Conservation (phyloP, 23 tunicate species). For the Halocynthia roretzi region DNA sequence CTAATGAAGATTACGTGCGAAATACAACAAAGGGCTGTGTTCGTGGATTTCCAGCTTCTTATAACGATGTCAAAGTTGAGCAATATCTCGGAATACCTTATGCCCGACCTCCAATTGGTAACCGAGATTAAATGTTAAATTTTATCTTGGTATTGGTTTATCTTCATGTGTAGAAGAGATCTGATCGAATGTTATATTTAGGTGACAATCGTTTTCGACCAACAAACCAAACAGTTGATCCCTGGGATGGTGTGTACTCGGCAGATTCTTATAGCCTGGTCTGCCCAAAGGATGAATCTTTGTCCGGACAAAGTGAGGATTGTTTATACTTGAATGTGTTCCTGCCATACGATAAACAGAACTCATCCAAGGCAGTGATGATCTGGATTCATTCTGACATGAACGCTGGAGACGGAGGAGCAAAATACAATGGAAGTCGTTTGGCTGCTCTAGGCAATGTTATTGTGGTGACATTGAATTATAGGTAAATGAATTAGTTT, state of each 20-base stretch:
- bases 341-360: slow-evolving; percentile 29
- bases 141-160: not conserved
- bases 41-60: not conserved
- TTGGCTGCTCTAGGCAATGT: slow-evolving; percentile 65
- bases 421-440: slow-evolving; percentile 77
- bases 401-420: slow-evolving; percentile 51
- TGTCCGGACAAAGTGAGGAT: slow-evolving; percentile 50
- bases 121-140: not conserved
- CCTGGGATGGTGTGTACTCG: not conserved
- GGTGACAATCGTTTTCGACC: slow-evolving; percentile 8
- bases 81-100: slow-evolving; percentile 56
- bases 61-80: not conserved
- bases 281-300: slow-evolving; percentile 4
- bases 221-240: not conserved
- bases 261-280: not conserved
- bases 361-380: slow-evolving; percentile 41
- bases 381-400: slow-evolving; percentile 76
- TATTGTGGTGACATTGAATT: slow-evolving; percentile 17
- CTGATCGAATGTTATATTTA: not conserved
- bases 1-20: not conserved
- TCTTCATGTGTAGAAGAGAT: not conserved
- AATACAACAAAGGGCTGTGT: slow-evolving; percentile 14
- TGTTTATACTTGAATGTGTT: slow-evolving; percentile 84
- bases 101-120: slow-evolving; percentile 53
- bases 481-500: slow-evolving; percentile 10